These are phyloP conservation scores for Hapalemur alaotrensis DNA, from an alignment of 2,797 vertebrate genomes.

Conservation along the genomic window DNA sequence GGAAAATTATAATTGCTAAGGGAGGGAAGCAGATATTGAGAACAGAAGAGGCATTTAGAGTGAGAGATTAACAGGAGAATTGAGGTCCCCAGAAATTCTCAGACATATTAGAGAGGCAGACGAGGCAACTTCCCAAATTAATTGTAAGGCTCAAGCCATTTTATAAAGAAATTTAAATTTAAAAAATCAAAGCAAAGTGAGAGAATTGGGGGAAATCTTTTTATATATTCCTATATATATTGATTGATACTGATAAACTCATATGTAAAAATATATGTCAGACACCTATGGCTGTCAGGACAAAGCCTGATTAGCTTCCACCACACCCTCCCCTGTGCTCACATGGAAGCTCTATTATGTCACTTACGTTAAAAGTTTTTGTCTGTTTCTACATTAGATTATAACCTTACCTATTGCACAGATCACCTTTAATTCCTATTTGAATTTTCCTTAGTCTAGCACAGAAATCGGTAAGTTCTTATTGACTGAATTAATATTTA, in stretches of 20 bases:
- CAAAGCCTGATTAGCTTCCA: background rate
- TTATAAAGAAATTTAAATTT: background rate
- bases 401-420: background rate
- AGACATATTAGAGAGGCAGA: background rate
- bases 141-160: background rate
- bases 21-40: background rate
- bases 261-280: background rate
- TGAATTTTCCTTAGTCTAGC: background rate
- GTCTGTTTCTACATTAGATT: background rate
- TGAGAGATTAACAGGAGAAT: background rate
- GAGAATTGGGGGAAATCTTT: background rate
- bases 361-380: background rate
- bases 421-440: background rate
- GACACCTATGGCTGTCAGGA: background rate
- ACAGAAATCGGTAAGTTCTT: background rate
- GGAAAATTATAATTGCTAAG: background rate
- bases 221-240: background rate
- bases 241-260: background rate
- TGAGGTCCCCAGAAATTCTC: background rate
- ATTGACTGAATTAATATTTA: background rate
- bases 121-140: background rate
- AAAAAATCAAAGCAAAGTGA: background rate
- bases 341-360: background rate
- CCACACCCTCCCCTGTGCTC: background rate
- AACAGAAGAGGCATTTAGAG: background rate